A percentile compares a stretch with the other conserved stretches of the same genome.
These are phyloP conservation scores for Leucozona laternaria DNA, from an alignment of 2,888 invertebrate genomes.

Conservation along the genomic window DNA sequence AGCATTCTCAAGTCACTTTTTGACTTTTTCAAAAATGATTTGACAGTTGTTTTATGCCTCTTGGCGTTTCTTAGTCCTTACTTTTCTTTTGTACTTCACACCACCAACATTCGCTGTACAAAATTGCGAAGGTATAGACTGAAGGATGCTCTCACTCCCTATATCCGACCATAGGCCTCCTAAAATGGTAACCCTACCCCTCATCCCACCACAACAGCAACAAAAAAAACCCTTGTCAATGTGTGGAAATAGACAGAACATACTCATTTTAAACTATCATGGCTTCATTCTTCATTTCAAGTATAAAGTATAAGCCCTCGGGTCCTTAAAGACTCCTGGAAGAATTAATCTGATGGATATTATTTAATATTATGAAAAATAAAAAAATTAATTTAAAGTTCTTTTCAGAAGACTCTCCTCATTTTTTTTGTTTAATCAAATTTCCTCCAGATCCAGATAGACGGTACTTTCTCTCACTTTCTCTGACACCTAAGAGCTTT, in stretches of 20 bases:
- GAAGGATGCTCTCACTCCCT: not conserved
- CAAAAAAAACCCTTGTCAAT: conserved; percentile 51
- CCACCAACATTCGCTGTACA: conserved; percentile 1
- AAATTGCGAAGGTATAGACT: conserved; percentile 16
- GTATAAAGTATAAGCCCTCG: conserved; percentile 40
- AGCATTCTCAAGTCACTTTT: conserved; percentile 54
- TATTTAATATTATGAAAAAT: conserved; percentile 42
- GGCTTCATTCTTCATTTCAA: conserved; percentile 38
- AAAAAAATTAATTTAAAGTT: conserved; percentile 29
- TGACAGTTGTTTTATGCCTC: conserved; percentile 65
- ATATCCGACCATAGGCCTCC: not conserved
- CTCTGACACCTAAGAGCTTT: conserved; percentile 6
- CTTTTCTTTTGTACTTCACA: conserved; percentile 13
- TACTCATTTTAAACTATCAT: conserved; percentile 41
- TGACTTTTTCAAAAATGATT: conserved; percentile 56
- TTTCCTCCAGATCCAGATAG: conserved; percentile 26
- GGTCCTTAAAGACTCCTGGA: conserved; percentile 58
- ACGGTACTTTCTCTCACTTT: conserved; percentile 8
- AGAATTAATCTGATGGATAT: conserved; percentile 49
- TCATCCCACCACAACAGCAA: not conserved
- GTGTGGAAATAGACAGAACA: conserved; percentile 44
- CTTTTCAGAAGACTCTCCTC: not conserved
- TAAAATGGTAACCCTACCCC: not conserved
- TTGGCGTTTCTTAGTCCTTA: conserved; percentile 53
- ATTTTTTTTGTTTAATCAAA: conserved; percentile 13